These are phyloP conservation scores for Acanthosepion esculentum DNA, from an alignment of 2,888 invertebrate genomes.

Conservation along the genomic window DNA sequence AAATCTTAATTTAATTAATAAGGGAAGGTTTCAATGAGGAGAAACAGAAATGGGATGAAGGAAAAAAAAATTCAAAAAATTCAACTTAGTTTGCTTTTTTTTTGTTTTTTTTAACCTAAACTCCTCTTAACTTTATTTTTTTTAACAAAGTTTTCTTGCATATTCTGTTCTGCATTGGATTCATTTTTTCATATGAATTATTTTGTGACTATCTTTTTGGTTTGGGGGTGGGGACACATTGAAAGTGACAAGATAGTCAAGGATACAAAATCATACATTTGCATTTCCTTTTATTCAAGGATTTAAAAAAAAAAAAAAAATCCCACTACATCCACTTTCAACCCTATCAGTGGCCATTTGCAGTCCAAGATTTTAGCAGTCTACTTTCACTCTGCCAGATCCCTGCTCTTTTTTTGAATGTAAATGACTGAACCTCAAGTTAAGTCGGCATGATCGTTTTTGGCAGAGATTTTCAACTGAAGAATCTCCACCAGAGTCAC, in stretches of 20 bases:
- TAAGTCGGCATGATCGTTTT: constrained; percentile 45
- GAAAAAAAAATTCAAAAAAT: too few species aligned
- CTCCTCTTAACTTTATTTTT: neutral
- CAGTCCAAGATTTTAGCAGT: neutral
- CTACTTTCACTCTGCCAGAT: constrained; percentile 36
- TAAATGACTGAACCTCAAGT: constrained; percentile 35
- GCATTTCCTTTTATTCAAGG: neutral
- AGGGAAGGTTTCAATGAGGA: neutral
- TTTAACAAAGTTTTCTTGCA: neutral
- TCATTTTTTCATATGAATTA: neutral
- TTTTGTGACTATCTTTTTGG: neutral
- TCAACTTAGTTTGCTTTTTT: neutral
- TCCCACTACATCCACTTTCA: too few species aligned
- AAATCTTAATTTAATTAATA: neutral
- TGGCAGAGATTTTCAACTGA: constrained; percentile 25
- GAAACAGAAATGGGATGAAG: neutral
- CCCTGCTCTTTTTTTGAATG: constrained; percentile 34
- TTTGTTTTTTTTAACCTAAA: neutral
- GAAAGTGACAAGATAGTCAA: neutral
- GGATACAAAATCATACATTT: neutral
- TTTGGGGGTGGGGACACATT: neutral
- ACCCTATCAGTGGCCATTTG: neutral
- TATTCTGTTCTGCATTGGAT: too few species aligned
- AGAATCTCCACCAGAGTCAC: constrained; percentile 34
- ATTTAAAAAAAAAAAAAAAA: neutral